Evolutionary conservation across 2,888 invertebrate species (phyloP).

Genomic region (Chloroclysta siterata): DNA sequence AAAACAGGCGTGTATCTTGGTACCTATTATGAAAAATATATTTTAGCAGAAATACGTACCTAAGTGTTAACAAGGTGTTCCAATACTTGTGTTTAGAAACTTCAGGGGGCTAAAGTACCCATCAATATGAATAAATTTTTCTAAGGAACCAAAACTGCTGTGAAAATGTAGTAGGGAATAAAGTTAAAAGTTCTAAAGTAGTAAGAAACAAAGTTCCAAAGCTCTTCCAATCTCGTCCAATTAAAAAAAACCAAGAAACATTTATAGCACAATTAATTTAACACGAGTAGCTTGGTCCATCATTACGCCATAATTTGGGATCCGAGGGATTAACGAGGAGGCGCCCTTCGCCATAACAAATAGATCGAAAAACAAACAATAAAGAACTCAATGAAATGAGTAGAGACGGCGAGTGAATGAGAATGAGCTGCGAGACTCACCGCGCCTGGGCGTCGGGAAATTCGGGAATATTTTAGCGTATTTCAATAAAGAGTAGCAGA

Average conservation of each 20-base stretch:
- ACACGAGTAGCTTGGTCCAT: slow-evolving; percentile 43
- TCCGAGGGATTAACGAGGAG: slow-evolving; percentile 55
- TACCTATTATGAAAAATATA: too few species aligned
- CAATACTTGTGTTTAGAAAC: too few species aligned
- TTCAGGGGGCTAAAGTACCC: too few species aligned
- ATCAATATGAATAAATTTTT: too few species aligned
- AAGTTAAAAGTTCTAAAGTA: too few species aligned
- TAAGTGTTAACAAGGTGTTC: too few species aligned
- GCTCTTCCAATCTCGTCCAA: slow-evolving; percentile 2
- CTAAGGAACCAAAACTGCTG: too few species aligned
- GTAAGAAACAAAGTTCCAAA: too few species aligned
- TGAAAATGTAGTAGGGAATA: too few species aligned
- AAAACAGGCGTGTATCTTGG: too few species aligned
- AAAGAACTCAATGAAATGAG: slow-evolving; percentile 74
- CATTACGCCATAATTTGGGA: slow-evolving; percentile 44
- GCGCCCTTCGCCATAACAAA: slow-evolving; percentile 58
- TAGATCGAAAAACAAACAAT: slow-evolving; percentile 73
- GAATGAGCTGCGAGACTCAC: slow-evolving; percentile 59
- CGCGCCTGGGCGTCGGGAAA: slow-evolving; percentile 34
- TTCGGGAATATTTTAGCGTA: slow-evolving; percentile 70
- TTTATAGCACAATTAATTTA: slow-evolving; percentile 40
- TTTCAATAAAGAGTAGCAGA: slow-evolving; percentile 71
- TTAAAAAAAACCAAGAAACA: slow-evolving; percentile 33
- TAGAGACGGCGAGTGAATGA: slow-evolving; percentile 61
- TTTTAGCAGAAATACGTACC: too few species aligned